Percentiles rank a stretch among this genome's conserved stretches.
Conservation (phyloP, 2,888 invertebrate species). For the Pterobdella sp. region DNA sequence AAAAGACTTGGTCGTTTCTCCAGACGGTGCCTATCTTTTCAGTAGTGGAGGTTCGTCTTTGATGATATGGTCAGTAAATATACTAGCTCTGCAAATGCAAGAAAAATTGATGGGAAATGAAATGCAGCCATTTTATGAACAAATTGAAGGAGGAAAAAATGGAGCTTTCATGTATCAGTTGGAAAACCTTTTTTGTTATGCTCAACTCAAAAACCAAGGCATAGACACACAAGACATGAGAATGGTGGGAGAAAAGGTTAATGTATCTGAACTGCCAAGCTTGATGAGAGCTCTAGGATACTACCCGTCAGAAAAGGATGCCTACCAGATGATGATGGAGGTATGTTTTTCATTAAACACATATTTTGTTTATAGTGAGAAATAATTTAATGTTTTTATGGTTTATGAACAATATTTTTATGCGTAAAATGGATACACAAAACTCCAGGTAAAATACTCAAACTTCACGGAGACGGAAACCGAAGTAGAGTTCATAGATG, state of each 20-base stretch:
- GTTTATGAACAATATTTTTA: background rate
- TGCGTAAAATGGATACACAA: too few relatives aligned
- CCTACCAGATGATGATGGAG: conserved; percentile 52
- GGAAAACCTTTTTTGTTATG: conserved; percentile 63
- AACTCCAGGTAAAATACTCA: conserved; percentile 45
- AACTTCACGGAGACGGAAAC: conserved; percentile 54
- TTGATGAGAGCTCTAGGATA: conserved; percentile 68
- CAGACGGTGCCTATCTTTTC: conserved; percentile 56
- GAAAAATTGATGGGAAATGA: conserved; percentile 48
- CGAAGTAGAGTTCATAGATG: conserved; percentile 57
- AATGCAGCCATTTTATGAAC: conserved; percentile 62
- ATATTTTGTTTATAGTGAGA: too few relatives aligned
- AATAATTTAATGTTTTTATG: background rate
- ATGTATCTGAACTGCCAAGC: conserved; percentile 63
- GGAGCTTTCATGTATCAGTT: conserved; percentile 67
- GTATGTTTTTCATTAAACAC: conserved; percentile 37
- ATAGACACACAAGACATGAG: conserved; percentile 61
- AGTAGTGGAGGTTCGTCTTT: conserved; percentile 56
- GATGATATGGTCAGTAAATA: conserved; percentile 58
- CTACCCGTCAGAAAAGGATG: conserved; percentile 67
- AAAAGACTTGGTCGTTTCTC: conserved; percentile 49
- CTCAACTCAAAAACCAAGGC: conserved; percentile 55
- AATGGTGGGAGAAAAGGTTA: conserved; percentile 59
- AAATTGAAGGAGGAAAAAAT: conserved; percentile 64
- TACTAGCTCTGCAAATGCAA: conserved; percentile 50